Percentiles rank a stretch among this genome's conserved stretches.
Evolutionary conservation across 2,113 vertebrate species (phyloP).

Genomic region (Pedetes capensis): DNA sequence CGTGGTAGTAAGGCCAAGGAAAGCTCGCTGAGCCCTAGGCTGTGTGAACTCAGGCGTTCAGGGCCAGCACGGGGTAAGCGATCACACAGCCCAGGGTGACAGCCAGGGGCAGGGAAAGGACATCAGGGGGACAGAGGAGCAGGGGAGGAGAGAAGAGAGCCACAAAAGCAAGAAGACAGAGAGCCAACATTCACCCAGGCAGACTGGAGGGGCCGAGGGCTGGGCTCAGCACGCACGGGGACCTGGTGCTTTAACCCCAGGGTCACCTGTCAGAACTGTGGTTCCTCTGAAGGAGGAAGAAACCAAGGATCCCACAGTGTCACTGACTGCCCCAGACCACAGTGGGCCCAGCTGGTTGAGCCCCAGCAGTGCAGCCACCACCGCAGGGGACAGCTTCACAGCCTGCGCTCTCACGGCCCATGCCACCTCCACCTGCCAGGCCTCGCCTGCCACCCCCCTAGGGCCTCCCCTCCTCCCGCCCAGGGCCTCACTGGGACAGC

Average conservation of each 20-base stretch:
- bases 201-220: rapidly evolving
- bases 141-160: not conserved
- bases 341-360: not conserved
- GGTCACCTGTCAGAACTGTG: no score
- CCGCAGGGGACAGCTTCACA: no score
- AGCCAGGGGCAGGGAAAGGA: not conserved
- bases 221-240: rapidly evolving
- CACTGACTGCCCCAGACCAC: not conserved
- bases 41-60: rapidly evolving
- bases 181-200: rapidly evolving
- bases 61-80: not conserved
- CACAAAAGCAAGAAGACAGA: not conserved
- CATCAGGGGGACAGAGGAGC: not conserved
- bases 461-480: not conserved
- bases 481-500: not conserved
- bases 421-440: rapidly evolving
- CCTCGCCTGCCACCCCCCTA: rapidly evolving
- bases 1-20: not conserved
- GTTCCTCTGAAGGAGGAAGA: not conserved
- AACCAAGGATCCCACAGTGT: not conserved
- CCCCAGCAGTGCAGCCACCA: rapidly evolving
- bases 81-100: not conserved
- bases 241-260: rapidly evolving
- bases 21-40: not conserved
- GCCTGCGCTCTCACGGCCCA: not conserved